Evolutionary conservation across 2,888 invertebrate genomes (phyloP).

Genomic region (Eristalis pertinax): DNA sequence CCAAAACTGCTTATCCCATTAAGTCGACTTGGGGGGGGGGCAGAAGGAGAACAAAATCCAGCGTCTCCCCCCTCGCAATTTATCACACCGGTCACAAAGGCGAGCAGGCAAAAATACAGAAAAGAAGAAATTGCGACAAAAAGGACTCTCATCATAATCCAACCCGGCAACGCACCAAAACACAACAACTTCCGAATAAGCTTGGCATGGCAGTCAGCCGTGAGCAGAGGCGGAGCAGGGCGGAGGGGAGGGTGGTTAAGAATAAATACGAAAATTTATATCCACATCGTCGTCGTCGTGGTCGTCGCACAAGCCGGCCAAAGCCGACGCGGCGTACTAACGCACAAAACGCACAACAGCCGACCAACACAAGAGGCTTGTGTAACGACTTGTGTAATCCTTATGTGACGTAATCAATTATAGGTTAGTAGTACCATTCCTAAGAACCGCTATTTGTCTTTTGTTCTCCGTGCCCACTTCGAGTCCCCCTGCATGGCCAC

Average conservation of each 20-base stretch:
- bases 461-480: conserved; percentile 42
- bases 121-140: conserved; percentile 39
- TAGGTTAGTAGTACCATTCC: conserved; percentile 70
- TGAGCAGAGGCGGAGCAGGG: not conserved
- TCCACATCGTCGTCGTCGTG: conserved; percentile 41
- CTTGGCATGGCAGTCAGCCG: not conserved
- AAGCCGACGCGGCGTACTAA: conserved; percentile 30
- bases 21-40: not conserved
- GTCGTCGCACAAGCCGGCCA: conserved; percentile 18
- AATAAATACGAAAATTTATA: conserved; percentile 59
- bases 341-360: conserved; percentile 19
- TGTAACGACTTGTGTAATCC: conserved; percentile 71
- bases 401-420: conserved; percentile 72
- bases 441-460: conserved; percentile 70
- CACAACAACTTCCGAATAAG: not conserved
- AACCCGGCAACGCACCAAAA: conserved; percentile 47
- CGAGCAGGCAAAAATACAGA: conserved; percentile 7
- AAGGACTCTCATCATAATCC: conserved; percentile 57
- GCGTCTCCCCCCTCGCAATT: conserved; percentile 37
- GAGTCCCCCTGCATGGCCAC: not conserved
- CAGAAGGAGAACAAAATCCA: conserved; percentile 15
- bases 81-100: conserved; percentile 58
- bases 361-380: conserved; percentile 42
- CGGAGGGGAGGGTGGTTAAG: not conserved
- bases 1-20: conserved; percentile 59